These are phyloP conservation scores for Hermaeophaga mercurialis DNA, from an alignment of 2,888 invertebrate species.

Conservation along the genomic window DNA sequence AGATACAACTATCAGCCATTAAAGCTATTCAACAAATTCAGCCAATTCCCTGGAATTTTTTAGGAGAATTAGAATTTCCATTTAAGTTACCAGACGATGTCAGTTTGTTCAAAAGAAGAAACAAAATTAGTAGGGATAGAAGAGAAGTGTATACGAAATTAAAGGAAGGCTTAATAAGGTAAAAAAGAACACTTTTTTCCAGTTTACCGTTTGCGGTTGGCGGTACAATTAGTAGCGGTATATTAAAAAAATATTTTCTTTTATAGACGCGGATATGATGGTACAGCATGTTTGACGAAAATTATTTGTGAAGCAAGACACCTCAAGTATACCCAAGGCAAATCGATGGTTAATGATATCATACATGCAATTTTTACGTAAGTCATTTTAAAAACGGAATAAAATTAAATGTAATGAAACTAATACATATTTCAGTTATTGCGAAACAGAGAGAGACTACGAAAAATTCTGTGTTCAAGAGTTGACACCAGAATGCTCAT, in stretches of 20 bases:
- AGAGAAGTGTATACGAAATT: conserved; percentile 60
- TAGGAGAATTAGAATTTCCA: conserved; percentile 65
- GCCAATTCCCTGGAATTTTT: conserved; percentile 64
- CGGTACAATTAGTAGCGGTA: not conserved
- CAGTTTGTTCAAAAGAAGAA: conserved; percentile 50
- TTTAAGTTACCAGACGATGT: conserved; percentile 60
- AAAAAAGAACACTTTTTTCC: too few relatives aligned
- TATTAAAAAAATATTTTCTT: too few relatives aligned
- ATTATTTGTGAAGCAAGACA: conserved; percentile 70
- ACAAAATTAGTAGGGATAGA: conserved; percentile 59
- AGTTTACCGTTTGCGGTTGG: not conserved
- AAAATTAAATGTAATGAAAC: not conserved
- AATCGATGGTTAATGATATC: conserved; percentile 70
- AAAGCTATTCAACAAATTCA: conserved; percentile 64
- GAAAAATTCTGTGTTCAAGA: not conserved
- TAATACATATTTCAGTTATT: conserved; percentile 13
- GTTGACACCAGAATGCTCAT: not conserved
- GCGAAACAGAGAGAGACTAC: conserved; percentile 13
- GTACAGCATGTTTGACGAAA: conserved; percentile 67
- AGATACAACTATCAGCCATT: conserved; percentile 64
- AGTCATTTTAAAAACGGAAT: conserved; percentile 39
- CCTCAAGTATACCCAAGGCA: conserved; percentile 63
- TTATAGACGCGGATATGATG: conserved; percentile 65
- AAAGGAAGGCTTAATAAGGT: conserved; percentile 35
- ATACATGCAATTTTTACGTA: conserved; percentile 69